Percentiles rank a stretch among this genome's conserved stretches.
Conservation (phyloP, 2,888 invertebrate genomes). For the Drosophila cognata region DNA sequence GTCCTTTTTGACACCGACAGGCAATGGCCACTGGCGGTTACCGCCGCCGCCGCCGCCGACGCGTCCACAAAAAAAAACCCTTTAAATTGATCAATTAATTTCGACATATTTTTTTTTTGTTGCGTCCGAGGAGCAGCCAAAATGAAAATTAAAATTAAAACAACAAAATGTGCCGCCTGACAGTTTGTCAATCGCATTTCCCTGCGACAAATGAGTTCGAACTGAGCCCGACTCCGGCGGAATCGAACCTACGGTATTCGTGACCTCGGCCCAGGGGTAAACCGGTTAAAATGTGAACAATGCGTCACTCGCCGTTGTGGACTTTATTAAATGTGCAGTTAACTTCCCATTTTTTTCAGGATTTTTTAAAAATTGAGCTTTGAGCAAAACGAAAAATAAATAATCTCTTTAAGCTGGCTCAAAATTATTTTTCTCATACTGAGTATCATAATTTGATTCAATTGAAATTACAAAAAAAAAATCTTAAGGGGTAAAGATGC, state of each 20-base stretch:
- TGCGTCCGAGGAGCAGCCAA: slow-evolving; percentile 35
- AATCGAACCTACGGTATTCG: slow-evolving; percentile 7
- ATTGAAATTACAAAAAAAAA: not conserved
- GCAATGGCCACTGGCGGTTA: slow-evolving; percentile 52
- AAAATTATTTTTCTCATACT: not conserved
- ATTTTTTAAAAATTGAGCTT: not conserved
- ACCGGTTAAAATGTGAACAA: slow-evolving; percentile 17
- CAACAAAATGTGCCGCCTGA: slow-evolving; percentile 68
- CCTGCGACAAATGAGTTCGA: slow-evolving; percentile 71
- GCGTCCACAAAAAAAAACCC: slow-evolving; percentile 42
- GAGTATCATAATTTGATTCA: not conserved
- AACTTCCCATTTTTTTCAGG: slow-evolving; percentile 4
- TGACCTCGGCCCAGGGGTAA: slow-evolving; percentile 11
- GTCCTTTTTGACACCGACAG: slow-evolving; percentile 82
- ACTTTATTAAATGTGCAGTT: slow-evolving; percentile 66
- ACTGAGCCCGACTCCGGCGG: slow-evolving; percentile 23
- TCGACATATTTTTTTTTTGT: slow-evolving; percentile 47
- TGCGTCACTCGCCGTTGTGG: slow-evolving; percentile 39
- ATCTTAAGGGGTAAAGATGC: not conserved
- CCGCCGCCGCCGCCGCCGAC: slow-evolving; percentile 4
- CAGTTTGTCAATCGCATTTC: slow-evolving; percentile 78
- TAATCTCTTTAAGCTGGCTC: not conserved
- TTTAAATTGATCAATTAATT: slow-evolving; percentile 81
- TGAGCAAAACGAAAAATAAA: not conserved
- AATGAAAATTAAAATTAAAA: slow-evolving; percentile 54